Percentiles rank a stretch among this genome's conserved stretches.
phyloP scores from a whole-genome alignment of 1,140 invertebrate species.

The Cotesia chilonis region DNA sequence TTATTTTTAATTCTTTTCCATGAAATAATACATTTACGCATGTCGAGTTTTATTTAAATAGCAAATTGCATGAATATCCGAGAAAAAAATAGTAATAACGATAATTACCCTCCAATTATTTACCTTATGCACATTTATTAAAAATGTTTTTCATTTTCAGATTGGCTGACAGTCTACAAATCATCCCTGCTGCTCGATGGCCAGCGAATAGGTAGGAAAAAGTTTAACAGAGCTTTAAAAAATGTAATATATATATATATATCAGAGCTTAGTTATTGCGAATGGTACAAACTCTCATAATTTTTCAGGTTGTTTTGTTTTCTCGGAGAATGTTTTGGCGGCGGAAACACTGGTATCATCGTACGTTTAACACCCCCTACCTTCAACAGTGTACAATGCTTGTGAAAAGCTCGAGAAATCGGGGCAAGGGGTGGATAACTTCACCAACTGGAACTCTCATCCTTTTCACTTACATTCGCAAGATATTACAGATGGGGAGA shows the following conservation, averaged over 20 bases:
- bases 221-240: too few species aligned
- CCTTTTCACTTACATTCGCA: conserved; percentile 4
- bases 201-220: too few species aligned
- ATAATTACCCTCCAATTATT: conserved; percentile 6
- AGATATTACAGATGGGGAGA: conserved; percentile 44
- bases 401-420: conserved; percentile 32
- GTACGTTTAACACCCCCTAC: conserved; percentile 49
- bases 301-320: conserved; percentile 34
- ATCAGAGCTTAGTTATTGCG: conserved; percentile 40
- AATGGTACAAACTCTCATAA: conserved; percentile 45
- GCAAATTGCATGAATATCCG: too few species aligned
- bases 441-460: too few species aligned
- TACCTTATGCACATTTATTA: too few species aligned
- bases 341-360: conserved; percentile 53
- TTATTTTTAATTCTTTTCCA: too few species aligned
- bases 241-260: conserved; percentile 8
- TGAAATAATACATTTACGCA: too few species aligned
- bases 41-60: too few species aligned
- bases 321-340: conserved; percentile 47
- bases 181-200: not conserved
- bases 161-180: not conserved
- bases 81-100: not conserved
- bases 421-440: conserved; percentile 17
- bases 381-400: conserved; percentile 20
- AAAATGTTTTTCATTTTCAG: conserved; percentile 3